Percentiles rank a stretch among this genome's conserved stretches.
These are phyloP conservation scores for Trachelus troglodyta DNA, from an alignment of 2,888 invertebrate species.

Conservation along the genomic window DNA sequence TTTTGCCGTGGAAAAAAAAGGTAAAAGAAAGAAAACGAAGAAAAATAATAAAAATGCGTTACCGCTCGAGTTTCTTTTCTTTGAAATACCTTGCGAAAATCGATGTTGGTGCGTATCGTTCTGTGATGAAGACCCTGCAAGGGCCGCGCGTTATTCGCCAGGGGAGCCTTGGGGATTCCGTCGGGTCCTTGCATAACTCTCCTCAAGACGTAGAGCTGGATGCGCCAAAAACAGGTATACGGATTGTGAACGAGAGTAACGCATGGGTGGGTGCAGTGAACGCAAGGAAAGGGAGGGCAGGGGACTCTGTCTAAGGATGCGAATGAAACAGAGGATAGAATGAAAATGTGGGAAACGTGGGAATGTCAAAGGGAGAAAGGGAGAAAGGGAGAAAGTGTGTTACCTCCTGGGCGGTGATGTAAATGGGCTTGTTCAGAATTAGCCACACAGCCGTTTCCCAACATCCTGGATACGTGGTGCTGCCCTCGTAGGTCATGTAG, in stretches of 20 bases:
- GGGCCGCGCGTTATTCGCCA: conserved; percentile 96
- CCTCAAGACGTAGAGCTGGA: conserved; percentile 86
- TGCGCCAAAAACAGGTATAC: background rate
- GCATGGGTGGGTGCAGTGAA: too few species aligned
- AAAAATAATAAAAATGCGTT: too few species aligned
- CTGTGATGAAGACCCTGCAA: conserved; percentile 91
- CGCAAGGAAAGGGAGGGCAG: background rate
- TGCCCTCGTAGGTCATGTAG: conserved; percentile 98
- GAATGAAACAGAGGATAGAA: background rate
- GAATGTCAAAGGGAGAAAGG: conserved; percentile 7
- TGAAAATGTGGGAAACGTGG: background rate
- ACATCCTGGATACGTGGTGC: conserved; percentile 97
- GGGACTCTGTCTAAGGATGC: background rate
- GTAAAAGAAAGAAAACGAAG: background rate
- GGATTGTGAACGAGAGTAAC: too few species aligned
- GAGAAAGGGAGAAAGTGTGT: conserved; percentile 42
- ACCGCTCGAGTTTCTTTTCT: too few species aligned
- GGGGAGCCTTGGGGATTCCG: conserved; percentile 86
- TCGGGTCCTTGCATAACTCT: conserved; percentile 91
- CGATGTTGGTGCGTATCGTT: conserved; percentile 96
- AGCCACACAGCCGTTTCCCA: conserved; percentile 99
- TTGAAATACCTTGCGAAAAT: conserved; percentile 79
- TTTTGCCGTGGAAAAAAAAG: background rate
- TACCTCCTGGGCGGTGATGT: conserved; percentile 96
- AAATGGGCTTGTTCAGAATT: conserved; percentile 97